Evolutionary conservation across 2,797 vertebrate genomes (phyloP).

Genomic region (Rhynchonycteris naso): DNA sequence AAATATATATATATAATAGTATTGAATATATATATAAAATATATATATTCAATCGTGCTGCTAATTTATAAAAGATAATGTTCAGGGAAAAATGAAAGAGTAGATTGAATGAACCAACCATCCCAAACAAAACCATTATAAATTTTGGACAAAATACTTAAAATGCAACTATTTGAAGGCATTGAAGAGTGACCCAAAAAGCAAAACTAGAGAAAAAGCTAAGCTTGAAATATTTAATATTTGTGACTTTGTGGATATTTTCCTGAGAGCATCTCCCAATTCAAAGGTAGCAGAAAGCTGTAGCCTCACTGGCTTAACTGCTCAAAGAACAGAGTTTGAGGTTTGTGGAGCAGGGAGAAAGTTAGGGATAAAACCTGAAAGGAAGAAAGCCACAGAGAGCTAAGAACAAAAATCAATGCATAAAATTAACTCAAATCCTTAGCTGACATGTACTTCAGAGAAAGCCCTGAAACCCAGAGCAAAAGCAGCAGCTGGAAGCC

Average conservation of each 20-base stretch:
- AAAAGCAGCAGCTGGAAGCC: neutral
- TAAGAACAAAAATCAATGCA: neutral
- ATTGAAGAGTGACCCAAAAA: neutral
- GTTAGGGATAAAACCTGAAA: neutral
- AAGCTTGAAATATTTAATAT: neutral
- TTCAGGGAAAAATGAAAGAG: neutral
- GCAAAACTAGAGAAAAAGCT: neutral
- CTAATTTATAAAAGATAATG: neutral
- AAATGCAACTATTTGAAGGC: neutral
- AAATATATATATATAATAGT: neutral
- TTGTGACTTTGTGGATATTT: neutral
- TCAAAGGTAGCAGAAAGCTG: neutral
- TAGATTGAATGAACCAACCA: neutral
- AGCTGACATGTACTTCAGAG: neutral
- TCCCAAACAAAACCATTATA: neutral
- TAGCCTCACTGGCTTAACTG: neutral
- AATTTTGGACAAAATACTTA: neutral
- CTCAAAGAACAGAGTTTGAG: neutral
- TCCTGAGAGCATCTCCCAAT: neutral
- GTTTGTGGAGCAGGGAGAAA: neutral
- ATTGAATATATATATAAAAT: neutral
- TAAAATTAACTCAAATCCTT: neutral
- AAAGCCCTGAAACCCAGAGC: neutral
- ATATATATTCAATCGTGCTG: neutral
- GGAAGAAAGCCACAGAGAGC: neutral